Base-by-base conservation (phyloP, 2,888 invertebrate genomes). In the Gastrophysa polygoni region DNA sequence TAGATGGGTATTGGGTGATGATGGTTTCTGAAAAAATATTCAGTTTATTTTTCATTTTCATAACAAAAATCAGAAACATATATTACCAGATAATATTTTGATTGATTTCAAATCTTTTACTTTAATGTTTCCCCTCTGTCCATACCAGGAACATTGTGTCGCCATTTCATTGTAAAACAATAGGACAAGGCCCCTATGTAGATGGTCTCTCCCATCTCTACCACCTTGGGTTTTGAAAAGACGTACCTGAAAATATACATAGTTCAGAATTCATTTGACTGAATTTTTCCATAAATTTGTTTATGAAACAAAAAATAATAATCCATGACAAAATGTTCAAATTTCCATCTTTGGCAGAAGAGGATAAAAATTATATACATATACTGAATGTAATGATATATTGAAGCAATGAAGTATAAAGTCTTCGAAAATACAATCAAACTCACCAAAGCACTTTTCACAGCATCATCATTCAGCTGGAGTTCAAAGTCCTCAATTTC, bases 111-210 rank as follows among this genome's bases (percentile, higher is more conserved):
- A 20, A 20, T 47, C 20, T 11, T 10, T 32, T 5, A 7, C 32
- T 11, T 32, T 10, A 24, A 24, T 24, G 24, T 24, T 24, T 24
- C 24, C 7, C 24, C 24, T 24, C 24, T 24, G 24, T 14, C 46
- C 46, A 18, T 17, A 46, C 46, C 46, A 46, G 46, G 46, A 47
- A 47, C 20, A 21, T 18, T 47, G 47, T 21, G 47, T 47, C 11
- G 47, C 17, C 47, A 47, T 21, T 21, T 47, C 47, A 18, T 47
- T 47, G 21, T 6, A 1, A 14, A 47, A 47, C 21, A 46, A 46
- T 46, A 17, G 46, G 11, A 16, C 46, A 47, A 47, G 17, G 20
- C 17, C 10, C 21, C 47, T 47, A 20, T 47, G 7, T 20, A 47
- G 47, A 18, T 47, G 20, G 20, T 47, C 47, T 47, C 14, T 47